Base-by-base conservation (phyloP, 2,888 invertebrate genomes). In the Entomobrya proxima region DNA sequence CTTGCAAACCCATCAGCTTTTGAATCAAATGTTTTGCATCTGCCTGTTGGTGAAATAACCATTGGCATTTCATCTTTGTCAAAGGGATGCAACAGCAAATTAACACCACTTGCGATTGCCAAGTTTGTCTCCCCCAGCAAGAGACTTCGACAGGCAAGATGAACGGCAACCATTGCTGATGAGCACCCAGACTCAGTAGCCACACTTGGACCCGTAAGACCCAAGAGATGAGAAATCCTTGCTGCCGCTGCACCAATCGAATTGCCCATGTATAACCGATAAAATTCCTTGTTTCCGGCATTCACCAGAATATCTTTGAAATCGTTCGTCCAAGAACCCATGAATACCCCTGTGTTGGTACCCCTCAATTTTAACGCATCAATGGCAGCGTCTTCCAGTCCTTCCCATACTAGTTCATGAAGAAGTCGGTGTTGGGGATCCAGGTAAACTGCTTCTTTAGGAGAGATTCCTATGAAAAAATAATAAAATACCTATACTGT, bases 1-100 rank as follows among this genome's bases (percentile, higher is more conserved):
- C 32, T 55, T n/a, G 50, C 80, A 77, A 84, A 87, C 0, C 87
- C 87, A 37, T 87, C 77, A 0, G 87, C 87, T 0, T 89, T 77
- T 0, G 67, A 35, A 27, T 80, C 79, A 35, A 87, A 87, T 15
- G 80, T 80, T 64, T 85, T 80, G 61, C 87, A 84, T 11, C 40
- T 35, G 0, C 64, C 86, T 15, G 64, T 74, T 0, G 85, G 79
- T 1, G 86, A 77, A 27, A 86, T 47, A 7, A 87, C 82, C 61
- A 69, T 27, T n/a, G 64, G 67, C 69, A 83, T 74, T 21, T 21
- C 58, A 24, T 69, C 58, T 21, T 77, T 58, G 27, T 80, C 80
- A 32, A 80, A 87, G 0, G 83, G 76, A 52, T 80, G 69, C 0
- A 87, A 44, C 1, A 87, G 52, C 0, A 87, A 21, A 44, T 87